A percentile compares a stretch with the other conserved stretches of the same genome.
Conservation (phyloP, 2,797 vertebrate species). For the Melanotaenia trifasciata region DNA sequence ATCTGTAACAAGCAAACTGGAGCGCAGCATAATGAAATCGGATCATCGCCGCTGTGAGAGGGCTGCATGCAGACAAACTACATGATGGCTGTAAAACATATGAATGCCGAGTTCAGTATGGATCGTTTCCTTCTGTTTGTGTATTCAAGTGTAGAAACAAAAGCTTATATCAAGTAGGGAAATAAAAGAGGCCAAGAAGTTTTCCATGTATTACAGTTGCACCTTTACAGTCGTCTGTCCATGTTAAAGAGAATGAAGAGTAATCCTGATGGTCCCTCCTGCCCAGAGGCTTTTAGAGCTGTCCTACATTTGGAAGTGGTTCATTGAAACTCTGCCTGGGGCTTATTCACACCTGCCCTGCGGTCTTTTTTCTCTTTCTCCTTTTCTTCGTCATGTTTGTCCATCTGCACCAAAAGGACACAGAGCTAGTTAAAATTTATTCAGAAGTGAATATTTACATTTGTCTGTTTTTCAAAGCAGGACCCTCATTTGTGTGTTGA, state of each 20-base stretch:
- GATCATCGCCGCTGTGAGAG: conserved; percentile 51
- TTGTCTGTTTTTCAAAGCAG: conserved; percentile 15
- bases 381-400: conserved; percentile 9
- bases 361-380: conserved; percentile 49
- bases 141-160: conserved; percentile 24
- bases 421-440: conserved; percentile 22
- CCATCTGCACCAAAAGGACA: conserved; percentile 27
- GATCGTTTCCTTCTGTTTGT: conserved; percentile 17
- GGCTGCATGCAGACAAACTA: conserved; percentile 40
- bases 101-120: conserved; percentile 31
- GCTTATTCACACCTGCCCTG: conserved; percentile 52
- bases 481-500: conserved; percentile 24
- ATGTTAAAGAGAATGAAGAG: conserved; percentile 60
- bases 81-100: conserved; percentile 42
- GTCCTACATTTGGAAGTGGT: conserved; percentile 61
- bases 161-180: conserved; percentile 33
- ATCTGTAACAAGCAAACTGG: conserved; percentile 41
- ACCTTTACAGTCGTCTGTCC: conserved; percentile 33
- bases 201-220: conserved; percentile 44
- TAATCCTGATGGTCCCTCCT: conserved; percentile 45
- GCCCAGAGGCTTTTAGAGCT: conserved; percentile 46
- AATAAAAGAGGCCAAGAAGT: conserved; percentile 50
- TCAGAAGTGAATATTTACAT: conserved; percentile 33
- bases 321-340: conserved; percentile 60
- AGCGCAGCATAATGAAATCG: conserved; percentile 66